Conservation (phyloP, 2,113 vertebrate species). For the Rhinolophus sinicus region DNA sequence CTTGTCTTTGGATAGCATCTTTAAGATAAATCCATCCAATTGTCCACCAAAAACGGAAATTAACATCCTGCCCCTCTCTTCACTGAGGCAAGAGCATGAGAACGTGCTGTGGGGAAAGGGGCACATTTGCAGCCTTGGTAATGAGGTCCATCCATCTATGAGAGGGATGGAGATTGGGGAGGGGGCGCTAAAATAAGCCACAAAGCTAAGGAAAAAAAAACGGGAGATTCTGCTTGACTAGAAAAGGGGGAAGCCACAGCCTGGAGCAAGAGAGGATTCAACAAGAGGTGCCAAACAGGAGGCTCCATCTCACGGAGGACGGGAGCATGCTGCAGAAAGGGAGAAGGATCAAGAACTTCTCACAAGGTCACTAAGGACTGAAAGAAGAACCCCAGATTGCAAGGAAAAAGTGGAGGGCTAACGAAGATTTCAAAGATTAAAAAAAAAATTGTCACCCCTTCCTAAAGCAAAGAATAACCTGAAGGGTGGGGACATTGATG, state of each 20-base stretch:
- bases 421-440: background rate
- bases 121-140: background rate
- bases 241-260: background rate
- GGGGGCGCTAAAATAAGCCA: background rate
- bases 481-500: background rate
- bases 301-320: background rate
- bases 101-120: background rate
- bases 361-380: background rate
- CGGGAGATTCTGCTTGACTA: background rate
- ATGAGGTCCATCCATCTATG: no score
- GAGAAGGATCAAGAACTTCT: background rate
- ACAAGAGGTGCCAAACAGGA: background rate
- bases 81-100: background rate
- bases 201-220: background rate
- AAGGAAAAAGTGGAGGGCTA: background rate
- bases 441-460: background rate
- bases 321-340: background rate
- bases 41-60: background rate
- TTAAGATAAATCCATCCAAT: conserved; percentile 36
- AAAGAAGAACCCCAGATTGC: background rate
- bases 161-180: background rate
- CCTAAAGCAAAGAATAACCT: background rate
- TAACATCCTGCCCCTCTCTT: background rate
- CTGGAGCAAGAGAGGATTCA: background rate
- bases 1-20: background rate